These are phyloP conservation scores for Tenualosa ilisha DNA, from an alignment of 2,797 vertebrate genomes.

Conservation along the genomic window DNA sequence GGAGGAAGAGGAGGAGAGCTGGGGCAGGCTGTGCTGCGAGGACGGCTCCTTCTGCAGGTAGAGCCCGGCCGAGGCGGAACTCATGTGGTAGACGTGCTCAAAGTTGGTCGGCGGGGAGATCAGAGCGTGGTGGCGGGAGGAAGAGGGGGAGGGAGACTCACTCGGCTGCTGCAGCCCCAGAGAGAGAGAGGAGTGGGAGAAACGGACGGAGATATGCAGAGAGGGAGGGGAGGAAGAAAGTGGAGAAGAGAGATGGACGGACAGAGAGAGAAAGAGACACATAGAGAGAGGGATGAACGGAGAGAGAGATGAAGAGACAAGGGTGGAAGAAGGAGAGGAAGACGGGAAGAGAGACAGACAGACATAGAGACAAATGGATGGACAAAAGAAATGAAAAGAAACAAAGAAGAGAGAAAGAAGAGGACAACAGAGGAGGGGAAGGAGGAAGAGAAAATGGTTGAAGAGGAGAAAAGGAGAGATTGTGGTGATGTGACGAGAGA, in stretches of 20 bases:
- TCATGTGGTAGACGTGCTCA: conserved; percentile 88
- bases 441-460: conserved; percentile 29
- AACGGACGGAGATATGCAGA: conserved; percentile 40
- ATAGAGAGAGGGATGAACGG: not conserved
- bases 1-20: conserved; percentile 82
- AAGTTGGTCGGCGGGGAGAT: conserved; percentile 85
- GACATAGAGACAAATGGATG: conserved; percentile 57
- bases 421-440: conserved; percentile 42
- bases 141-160: conserved; percentile 80
- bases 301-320: not conserved
- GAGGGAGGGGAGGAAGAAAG: conserved; percentile 28
- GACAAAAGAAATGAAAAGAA: conserved; percentile 59
- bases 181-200: conserved; percentile 42
- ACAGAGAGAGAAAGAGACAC: too few species aligned
- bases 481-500: too few species aligned
- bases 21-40: conserved; percentile 79
- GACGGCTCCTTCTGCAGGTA: conserved; percentile 83
- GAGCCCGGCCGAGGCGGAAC: conserved; percentile 77
- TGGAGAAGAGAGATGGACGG: not conserved
- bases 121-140: conserved; percentile 78
- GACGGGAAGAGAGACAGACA: conserved; percentile 58
- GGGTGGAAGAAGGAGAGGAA: conserved; percentile 10
- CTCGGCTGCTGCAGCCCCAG: conserved; percentile 72
- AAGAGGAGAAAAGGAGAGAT: not conserved
- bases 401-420: conserved; percentile 61